phyloP scores from a whole-genome alignment of 2,113 vertebrate genomes.

The Podarcis cretensis region DNA sequence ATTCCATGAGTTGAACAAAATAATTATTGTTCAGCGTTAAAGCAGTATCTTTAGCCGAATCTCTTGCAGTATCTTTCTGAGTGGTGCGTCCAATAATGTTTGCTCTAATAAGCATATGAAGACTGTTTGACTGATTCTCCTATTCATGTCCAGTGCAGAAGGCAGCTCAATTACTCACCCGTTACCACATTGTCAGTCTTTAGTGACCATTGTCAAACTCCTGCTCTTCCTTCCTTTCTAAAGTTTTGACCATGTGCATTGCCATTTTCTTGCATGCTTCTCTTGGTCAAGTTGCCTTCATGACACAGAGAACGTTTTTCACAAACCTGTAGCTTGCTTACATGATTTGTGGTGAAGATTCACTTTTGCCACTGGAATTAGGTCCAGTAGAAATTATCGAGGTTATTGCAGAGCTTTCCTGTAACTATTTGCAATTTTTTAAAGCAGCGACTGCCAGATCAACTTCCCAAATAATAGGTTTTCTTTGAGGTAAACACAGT shows the following conservation, averaged over 20 bases:
- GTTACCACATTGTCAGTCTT: slow-evolving; percentile 31
- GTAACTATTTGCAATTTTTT: neutral
- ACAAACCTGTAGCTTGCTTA: neutral
- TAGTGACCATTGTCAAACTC: neutral
- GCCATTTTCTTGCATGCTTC: neutral
- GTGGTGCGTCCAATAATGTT: neutral
- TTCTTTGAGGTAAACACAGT: neutral
- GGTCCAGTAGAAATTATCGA: neutral
- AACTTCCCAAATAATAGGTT: neutral
- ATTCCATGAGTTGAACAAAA: slow-evolving; percentile 31
- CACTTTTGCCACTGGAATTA: neutral
- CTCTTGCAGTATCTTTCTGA: slow-evolving; percentile 50
- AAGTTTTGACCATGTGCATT: neutral
- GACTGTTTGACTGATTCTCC: neutral
- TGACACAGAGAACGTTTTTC: neutral
- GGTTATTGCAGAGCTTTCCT: neutral
- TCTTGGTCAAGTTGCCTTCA: neutral
- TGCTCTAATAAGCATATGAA: neutral
- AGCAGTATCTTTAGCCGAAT: slow-evolving; percentile 12
- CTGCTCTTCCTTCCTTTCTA: neutral
- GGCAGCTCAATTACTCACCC: slow-evolving; percentile 11
- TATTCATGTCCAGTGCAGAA: neutral
- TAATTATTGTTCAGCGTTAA: neutral
- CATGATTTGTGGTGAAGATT: neutral
- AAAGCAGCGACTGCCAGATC: neutral